These are phyloP conservation scores for Paraescarpia echinospica DNA, from an alignment of 1,140 invertebrate genomes.

Conservation along the genomic window DNA sequence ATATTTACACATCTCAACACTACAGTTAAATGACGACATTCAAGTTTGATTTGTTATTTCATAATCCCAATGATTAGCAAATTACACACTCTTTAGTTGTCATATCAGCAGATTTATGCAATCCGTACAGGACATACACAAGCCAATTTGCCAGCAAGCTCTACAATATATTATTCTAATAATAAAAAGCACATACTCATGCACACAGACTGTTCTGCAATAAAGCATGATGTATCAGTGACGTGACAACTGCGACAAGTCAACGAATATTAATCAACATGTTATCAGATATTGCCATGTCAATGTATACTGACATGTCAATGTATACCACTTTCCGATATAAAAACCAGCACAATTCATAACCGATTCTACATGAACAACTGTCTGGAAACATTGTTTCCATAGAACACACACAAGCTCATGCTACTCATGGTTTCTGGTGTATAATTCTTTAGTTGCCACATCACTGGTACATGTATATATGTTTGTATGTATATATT, in stretches of 20 bases:
- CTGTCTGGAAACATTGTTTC: neutral
- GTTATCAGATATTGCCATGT: too few species aligned
- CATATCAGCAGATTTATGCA: neutral
- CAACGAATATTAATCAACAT: too few species aligned
- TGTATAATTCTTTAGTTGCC: neutral
- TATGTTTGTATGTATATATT: neutral
- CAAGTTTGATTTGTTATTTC: neutral
- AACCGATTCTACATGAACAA: neutral
- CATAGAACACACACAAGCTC: neutral
- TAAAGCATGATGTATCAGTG: neutral
- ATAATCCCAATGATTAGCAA: neutral
- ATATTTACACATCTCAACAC: conserved; percentile 6
- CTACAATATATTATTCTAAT: neutral
- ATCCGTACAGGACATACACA: neutral
- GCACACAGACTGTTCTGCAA: neutral
- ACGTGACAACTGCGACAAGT: neutral
- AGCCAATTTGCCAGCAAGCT: neutral
- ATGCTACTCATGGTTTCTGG: too few species aligned
- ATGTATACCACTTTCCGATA: neutral
- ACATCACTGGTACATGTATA: neutral
- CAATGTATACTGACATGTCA: neutral
- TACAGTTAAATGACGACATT: neutral
- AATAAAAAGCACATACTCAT: neutral
- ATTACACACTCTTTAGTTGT: neutral
- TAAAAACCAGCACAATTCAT: neutral